Evolutionary conservation across 2,888 invertebrate species (phyloP).

Genomic region (Ophion ventricosus): DNA sequence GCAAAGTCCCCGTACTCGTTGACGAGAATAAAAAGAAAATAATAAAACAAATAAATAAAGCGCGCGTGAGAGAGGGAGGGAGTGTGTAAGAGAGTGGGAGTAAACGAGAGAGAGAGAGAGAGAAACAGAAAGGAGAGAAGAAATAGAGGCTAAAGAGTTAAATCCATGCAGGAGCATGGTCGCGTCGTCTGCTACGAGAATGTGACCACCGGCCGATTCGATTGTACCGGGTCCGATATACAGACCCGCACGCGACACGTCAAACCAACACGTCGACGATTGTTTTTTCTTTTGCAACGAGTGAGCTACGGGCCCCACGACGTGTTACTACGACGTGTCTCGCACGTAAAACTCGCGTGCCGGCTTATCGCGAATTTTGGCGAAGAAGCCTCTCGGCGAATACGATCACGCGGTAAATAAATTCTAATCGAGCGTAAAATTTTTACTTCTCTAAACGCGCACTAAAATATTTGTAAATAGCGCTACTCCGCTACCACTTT

Average conservation of each 20-base stretch:
- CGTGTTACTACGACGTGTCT: too few relatives aligned
- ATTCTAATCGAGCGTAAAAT: too few relatives aligned
- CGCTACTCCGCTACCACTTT: too few relatives aligned
- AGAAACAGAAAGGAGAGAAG: background rate
- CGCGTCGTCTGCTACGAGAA: constrained; percentile 51
- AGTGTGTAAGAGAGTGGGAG: background rate
- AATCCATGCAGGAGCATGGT: constrained; percentile 40
- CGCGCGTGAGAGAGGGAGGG: background rate
- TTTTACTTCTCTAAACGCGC: too few relatives aligned
- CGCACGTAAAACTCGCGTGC: too few relatives aligned
- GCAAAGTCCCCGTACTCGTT: constrained; percentile 27
- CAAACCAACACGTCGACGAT: constrained; percentile 21
- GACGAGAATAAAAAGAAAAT: constrained; percentile 2
- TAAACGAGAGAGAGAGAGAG: background rate
- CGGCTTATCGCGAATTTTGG: too few relatives aligned
- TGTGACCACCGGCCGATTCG: constrained; percentile 60
- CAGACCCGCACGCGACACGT: constrained; percentile 22
- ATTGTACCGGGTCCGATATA: constrained; percentile 51
- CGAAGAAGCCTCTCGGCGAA: too few relatives aligned
- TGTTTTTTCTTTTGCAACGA: too few relatives aligned
- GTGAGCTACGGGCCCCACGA: background rate
- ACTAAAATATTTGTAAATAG: too few relatives aligned
- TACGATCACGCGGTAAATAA: too few relatives aligned
- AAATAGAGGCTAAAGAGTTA: background rate
- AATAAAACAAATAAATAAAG: constrained; percentile 29